A percentile compares a stretch with the other conserved stretches of the same genome.
These are phyloP conservation scores for Seriola dumerili DNA, from an alignment of 2,113 vertebrate genomes.

Conservation along the genomic window DNA sequence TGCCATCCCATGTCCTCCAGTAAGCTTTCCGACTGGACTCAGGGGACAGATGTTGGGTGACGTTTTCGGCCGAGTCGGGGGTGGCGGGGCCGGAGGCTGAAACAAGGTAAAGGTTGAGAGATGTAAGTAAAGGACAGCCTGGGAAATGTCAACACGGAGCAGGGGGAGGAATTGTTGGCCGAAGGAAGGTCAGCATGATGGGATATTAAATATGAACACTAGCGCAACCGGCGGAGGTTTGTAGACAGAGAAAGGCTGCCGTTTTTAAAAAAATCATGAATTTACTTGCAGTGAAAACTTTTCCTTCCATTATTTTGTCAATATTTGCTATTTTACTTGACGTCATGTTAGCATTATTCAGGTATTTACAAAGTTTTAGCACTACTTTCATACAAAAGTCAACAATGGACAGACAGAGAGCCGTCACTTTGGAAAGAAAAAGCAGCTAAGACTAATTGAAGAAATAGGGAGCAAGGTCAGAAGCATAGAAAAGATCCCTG, in stretches of 20 bases:
- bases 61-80: slow-evolving; percentile 94
- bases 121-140: slow-evolving; percentile 16
- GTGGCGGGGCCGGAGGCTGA: slow-evolving; percentile 95
- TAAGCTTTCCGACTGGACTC: slow-evolving; percentile 95
- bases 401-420: slow-evolving; percentile 2
- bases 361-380: not conserved
- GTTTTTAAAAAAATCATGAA: not conserved
- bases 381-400: not conserved
- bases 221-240: slow-evolving; percentile 2
- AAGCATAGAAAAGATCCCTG: not conserved
- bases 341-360: not conserved
- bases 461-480: not conserved
- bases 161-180: slow-evolving; percentile 31
- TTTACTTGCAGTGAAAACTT: not conserved
- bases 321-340: not conserved
- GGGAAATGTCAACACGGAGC: slow-evolving; percentile 48
- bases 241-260: not conserved
- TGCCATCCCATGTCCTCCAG: slow-evolving; percentile 95
- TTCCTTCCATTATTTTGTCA: not conserved
- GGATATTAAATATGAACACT: slow-evolving; percentile 46
- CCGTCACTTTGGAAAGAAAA: not conserved
- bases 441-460: not conserved
- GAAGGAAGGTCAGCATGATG: slow-evolving; percentile 33
- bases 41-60: slow-evolving; percentile 94
- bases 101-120: slow-evolving; percentile 17